Evolutionary conservation across 2,113 vertebrate species (phyloP).

Genomic region (Percina caprodes): DNA sequence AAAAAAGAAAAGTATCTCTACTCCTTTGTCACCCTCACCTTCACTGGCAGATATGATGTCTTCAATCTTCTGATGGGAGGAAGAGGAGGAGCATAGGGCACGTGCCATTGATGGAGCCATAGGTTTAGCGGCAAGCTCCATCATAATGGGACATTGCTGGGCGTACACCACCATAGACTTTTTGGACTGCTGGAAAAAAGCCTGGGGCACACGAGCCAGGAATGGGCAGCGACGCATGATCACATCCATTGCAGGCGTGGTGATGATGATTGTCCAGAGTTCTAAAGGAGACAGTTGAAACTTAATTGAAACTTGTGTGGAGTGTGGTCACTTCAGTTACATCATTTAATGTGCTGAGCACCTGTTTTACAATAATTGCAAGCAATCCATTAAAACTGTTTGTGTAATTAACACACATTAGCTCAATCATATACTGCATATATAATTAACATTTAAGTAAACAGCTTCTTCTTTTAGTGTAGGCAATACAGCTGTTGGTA

Average conservation of each 20-base stretch:
- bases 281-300: slow-evolving; percentile 47
- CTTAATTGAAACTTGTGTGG: accelerated
- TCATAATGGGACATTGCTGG: slow-evolving; percentile 95
- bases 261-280: slow-evolving; percentile 52
- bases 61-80: slow-evolving; percentile 85
- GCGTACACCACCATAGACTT: slow-evolving; percentile 91
- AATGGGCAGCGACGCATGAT: slow-evolving; percentile 94
- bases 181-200: slow-evolving; percentile 94
- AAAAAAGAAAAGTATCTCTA: neutral
- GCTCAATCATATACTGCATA: too few relatives aligned
- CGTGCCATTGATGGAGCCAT: slow-evolving; percentile 84
- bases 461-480: neutral
- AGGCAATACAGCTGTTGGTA: neutral
- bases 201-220: slow-evolving; percentile 91
- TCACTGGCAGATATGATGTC: slow-evolving; percentile 73
- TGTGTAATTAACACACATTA: neutral
- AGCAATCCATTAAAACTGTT: neutral
- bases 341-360: neutral
- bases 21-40: slow-evolving; percentile 77
- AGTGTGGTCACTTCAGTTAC: neutral
- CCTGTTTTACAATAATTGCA: neutral
- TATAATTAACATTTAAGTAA: neutral
- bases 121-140: slow-evolving; percentile 89
- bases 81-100: slow-evolving; percentile 85
- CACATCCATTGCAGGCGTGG: slow-evolving; percentile 87